These are phyloP conservation scores for Xenopus tropicalis DNA, from an alignment of 2,113 vertebrate species.

Conservation along the genomic window DNA sequence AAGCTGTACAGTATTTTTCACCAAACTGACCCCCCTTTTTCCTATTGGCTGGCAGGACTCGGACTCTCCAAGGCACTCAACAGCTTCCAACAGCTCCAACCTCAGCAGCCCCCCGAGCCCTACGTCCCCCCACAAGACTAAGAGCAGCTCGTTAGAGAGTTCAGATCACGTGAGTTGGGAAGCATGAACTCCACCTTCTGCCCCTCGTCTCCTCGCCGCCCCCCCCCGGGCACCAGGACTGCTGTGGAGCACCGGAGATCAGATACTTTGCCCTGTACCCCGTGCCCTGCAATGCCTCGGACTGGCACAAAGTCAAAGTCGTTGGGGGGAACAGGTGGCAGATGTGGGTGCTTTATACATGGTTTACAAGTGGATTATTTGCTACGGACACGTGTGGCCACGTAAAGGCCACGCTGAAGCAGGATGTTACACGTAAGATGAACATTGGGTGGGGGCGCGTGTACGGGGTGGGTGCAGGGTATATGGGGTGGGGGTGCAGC, in stretches of 20 bases:
- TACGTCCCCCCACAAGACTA: constrained; percentile 90
- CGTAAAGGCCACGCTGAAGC: constrained; percentile 1
- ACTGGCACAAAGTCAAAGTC: constrained; percentile 48
- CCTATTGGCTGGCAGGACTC: constrained; percentile 80
- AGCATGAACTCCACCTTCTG: constrained; percentile 72
- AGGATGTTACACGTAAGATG: neutral
- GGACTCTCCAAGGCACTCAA: constrained; percentile 93
- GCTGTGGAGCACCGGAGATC: constrained; percentile 38
- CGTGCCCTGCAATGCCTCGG: constrained; percentile 40
- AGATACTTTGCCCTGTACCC: constrained; percentile 37
- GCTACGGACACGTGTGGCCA: constrained; percentile 7
- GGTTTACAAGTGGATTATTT: constrained; percentile 57
- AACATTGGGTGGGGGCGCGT: neutral
- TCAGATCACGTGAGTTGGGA: constrained; percentile 93
- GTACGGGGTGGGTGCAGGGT: neutral
- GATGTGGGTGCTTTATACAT: constrained; percentile 52
- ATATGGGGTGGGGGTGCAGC: no score
- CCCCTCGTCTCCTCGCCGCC: constrained; percentile 45
- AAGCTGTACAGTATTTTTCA: no score
- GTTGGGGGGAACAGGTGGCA: constrained; percentile 52
- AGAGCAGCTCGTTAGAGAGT: constrained; percentile 94
- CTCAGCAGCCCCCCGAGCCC: constrained; percentile 98
- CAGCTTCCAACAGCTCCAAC: constrained; percentile 97
- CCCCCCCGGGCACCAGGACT: constrained; percentile 45
- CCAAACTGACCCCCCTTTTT: neutral